Conservation (phyloP, 2,797 vertebrate genomes). For the Amniataba percoides region DNA sequence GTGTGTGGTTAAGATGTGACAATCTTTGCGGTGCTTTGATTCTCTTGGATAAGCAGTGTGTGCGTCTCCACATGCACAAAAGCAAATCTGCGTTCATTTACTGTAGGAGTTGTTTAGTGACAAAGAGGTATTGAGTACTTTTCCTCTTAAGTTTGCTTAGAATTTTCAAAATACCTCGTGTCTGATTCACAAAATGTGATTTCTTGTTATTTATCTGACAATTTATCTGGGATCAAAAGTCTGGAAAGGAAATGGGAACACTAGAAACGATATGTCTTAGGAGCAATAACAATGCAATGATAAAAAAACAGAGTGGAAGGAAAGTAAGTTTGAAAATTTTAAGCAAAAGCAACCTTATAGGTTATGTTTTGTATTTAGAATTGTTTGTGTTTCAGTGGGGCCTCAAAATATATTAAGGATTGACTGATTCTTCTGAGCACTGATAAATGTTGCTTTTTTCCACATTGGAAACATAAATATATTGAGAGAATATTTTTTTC, state of each 20-base stretch:
- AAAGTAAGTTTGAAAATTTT: background rate
- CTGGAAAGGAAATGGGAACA: background rate
- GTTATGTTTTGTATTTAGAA: background rate
- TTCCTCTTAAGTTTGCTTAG: background rate
- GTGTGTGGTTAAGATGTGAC: slow-evolving; percentile 21
- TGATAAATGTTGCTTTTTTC: background rate
- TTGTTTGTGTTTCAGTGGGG: background rate
- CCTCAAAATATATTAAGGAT: background rate
- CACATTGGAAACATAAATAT: background rate
- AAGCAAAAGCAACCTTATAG: background rate
- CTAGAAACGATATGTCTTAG: background rate
- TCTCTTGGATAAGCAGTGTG: background rate
- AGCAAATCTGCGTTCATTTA: background rate
- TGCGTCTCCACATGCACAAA: background rate
- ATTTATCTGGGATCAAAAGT: background rate
- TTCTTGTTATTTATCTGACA: background rate
- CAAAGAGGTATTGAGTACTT: background rate
- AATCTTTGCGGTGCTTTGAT: slow-evolving; percentile 13
- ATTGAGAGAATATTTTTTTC: background rate
- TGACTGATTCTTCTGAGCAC: background rate
- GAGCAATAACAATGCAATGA: background rate
- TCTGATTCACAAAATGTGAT: slow-evolving; percentile 2
- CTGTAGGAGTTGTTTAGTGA: background rate
- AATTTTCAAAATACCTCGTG: background rate
- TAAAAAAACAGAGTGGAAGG: background rate